Evolutionary conservation across 2,888 invertebrate species (phyloP), one percentile per base, ranked within the genome.

Genomic region (Caenorhabditis sp.): DNA sequence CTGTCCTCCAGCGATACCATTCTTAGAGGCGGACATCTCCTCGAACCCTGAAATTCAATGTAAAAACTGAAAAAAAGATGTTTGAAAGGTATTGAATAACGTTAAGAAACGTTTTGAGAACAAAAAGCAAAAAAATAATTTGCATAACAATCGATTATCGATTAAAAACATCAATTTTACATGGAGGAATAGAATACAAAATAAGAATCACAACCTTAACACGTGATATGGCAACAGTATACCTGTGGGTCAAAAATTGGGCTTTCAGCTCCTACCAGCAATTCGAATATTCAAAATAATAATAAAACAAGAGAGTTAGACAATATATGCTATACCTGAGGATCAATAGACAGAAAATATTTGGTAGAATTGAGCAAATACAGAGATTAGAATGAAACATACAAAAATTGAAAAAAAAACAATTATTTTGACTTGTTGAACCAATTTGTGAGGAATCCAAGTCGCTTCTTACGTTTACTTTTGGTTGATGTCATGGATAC

Each of bases 391-490:
- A 56, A 56, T 31, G 56, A 23, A 58, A 54, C 49, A 63, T 20
- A 43, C 1, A 49, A 63, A 54, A 23, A 63, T 25, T 25, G 27
- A 49, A 43, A 59, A 60, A 20, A 27, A 38, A n/a, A 61, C 27
- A 1, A 27, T 71, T 58, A 65, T 36, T 73, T 73, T 25, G 67
- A 62, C 59, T 57, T 65, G 59, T 25, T 67, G 61, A 74, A 74
- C 73, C 66, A 74, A 38, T 57, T 67, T 23, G 61, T 50, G 57
- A 75, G 70, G 23, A 75, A 50, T n/a, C 70, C 75, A 10, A 70
- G 65, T 1, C 70, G 60, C 36, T 67, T 67, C 50, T 65, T 65
- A 25, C 64, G 63, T 57, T 60, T 69, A 21, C 67, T 61, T 0
- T 60, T 63, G 14, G 74, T 63, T 17, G 74, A 74, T 27, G 52